Evolutionary conservation across 2,113 vertebrate species (phyloP), one percentile per base, ranked within the genome.

Genomic region (Anthoscopus minutus): DNA sequence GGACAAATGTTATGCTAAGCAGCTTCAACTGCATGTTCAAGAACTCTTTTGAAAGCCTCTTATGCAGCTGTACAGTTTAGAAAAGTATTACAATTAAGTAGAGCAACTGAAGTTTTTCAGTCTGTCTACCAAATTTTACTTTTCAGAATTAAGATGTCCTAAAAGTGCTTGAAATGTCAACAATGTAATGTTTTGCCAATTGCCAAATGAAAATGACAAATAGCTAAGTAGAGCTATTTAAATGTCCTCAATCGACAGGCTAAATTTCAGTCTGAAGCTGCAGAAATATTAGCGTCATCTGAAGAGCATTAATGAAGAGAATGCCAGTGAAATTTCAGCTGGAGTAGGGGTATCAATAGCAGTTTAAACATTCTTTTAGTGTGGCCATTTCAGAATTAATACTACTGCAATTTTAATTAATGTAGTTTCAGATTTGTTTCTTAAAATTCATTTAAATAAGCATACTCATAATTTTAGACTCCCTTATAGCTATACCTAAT

Each of bases 161-260:
- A 61, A 64, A 96, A 84, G 51, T 76, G 15, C 60, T 83, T 81
- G 77, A 92, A 95, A 86, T 92, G 48, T 94, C 69, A 86, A 93
- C 79, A 91, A 65, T 35, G 3, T 90, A 72, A 81, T 91, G 17
- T 91, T 93, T 96, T 95, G 86, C 45, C 83, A 92, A 74, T 94
- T 92, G 37, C 22, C 86, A 81, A 95, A 93, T 91, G 56, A 88
- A 92, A 88, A 48, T 86, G 86, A 79, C 45, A 91, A 95, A 96
- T 65, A 86, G 60, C 22, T 91, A 81, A 92, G 76, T 69, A 84
- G 51, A 90, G 16, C 13, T 94, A 90, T 96, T 95, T 88, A 84
- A 89, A 78, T 53, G 21, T 80, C 9, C 56, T 72, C 48, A 79
- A 90, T 11, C 81, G 54, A 45, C 38, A 71, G 20, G 24, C 42